Evolutionary conservation across 2,888 invertebrate species (phyloP).

Genomic region (Tillus elongatus): DNA sequence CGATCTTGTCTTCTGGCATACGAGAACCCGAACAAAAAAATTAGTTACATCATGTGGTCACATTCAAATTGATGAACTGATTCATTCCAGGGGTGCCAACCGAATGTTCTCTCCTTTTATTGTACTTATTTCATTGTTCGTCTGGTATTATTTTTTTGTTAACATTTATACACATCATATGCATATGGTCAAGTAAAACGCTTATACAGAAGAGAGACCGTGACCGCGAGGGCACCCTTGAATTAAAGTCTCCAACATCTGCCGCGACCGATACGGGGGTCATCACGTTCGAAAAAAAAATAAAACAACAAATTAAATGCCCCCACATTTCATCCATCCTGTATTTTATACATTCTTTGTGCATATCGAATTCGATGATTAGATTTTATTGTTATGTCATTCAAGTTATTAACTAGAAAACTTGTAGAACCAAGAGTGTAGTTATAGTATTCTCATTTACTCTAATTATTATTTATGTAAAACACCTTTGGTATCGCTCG

Average conservation of each 20-base stretch:
- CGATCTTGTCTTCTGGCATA: too few relatives aligned
- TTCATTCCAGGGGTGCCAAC: too few relatives aligned
- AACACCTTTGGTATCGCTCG: conserved; percentile 22
- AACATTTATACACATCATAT: conserved; percentile 15
- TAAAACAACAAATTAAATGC: conserved; percentile 12
- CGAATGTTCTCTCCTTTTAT: too few relatives aligned
- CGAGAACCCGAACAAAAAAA: too few relatives aligned
- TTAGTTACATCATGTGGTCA: too few relatives aligned
- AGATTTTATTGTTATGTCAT: conserved; percentile 31
- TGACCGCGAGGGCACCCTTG: too few relatives aligned
- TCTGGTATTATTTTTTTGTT: conserved; percentile 18
- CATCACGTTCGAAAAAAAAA: conserved; percentile 21
- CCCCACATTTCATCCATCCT: too few relatives aligned
- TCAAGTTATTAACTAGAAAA: conserved; percentile 25
- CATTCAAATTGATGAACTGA: too few relatives aligned
- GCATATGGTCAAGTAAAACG: conserved; percentile 29
- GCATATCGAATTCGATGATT: conserved; percentile 31
- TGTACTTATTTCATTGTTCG: background rate
- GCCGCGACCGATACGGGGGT: conserved; percentile 21
- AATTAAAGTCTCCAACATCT: conserved; percentile 24
- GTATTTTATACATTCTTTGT: conserved; percentile 8
- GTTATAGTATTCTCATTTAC: too few relatives aligned
- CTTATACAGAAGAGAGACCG: too few relatives aligned
- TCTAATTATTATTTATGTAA: too few relatives aligned
- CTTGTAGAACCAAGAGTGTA: conserved; percentile 6